Evolutionary conservation across 2,888 invertebrate species (phyloP), one percentile per base, ranked within the genome.

Genomic region (Drosophila imparisetae): DNA sequence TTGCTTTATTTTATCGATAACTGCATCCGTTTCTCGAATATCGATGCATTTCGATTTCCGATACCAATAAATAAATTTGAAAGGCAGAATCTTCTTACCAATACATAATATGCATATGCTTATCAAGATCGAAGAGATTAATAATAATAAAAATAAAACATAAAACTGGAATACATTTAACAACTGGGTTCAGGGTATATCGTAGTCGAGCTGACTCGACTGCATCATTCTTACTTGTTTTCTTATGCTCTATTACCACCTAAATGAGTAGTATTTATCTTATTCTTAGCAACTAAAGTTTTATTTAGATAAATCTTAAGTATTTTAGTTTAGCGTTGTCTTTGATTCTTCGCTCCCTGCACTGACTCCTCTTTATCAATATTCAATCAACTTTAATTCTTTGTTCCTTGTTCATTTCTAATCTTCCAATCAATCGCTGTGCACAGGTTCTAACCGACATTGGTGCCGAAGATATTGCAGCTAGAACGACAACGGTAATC

Each of bases 401-500:
- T 1, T 32, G 11, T 32, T 32, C 6, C 11, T 30, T 49, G 6
- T n/a, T 32, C 4, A 24, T 10, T 53, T 53, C 18, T 11, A 18
- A 36, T 27, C 40, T 36, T 2, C 11, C 18, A 29, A 5, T 54
- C 38, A n/a, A 13, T 36, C 24, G 21, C 10, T 38, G 2, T 4
- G 11, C 24, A 2, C 61, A 93, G 93, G 92, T 93, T 53, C 89
- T 93, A 48, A 92, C 92, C 65, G 93, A 93, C 73, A 93, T 93
- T 80, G 93, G 93, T 57, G 91, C 92, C 13, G 93, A 93, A 72
- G 92, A 93, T 76, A 96, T 96, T 91, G 97, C 97, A 24, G 97
- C 97, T 34, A 95, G 97, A 27, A 85, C 84, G 18, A 97, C 97
- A 93, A 96, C 96, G 32, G 94, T 97, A 54, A 94, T 97, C 69